Evolutionary conservation across 1,140 invertebrate genomes (phyloP), one percentile per base, ranked within the genome.

Genomic region (Lanistes nyassanus): DNA sequence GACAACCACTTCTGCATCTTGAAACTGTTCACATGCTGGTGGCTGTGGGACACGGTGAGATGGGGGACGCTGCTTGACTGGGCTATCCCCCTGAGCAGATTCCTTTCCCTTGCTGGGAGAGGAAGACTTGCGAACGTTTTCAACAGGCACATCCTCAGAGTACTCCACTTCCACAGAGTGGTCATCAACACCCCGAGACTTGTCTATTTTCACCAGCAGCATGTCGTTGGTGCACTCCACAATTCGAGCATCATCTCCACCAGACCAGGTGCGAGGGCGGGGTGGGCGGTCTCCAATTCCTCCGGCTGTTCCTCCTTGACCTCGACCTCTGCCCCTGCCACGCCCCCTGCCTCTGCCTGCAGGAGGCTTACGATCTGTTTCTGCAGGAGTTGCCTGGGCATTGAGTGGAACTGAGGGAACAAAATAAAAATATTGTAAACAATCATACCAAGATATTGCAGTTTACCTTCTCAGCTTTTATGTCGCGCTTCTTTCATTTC

Each of bases 181-280:
- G 47, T 83, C 81, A 42, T 77, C 76, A 51, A 67, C 69, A 31
- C 78, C 77, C 6, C 82, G 81, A 29, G 81, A 78, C 69, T 85
- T 85, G 56, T 85, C 84, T 26, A 85, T 74, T 69, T 85, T 85
- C 9, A 85, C 83, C 26, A 84, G 76, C n/a, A 85, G 79, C 19
- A 84, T 66, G 58, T 85, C 82, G 34, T 81, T 78, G 65, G 83
- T 78, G 67, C 80, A 80, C 31, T 85, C 83, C 9, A 85, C 84
- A 42, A 79, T 78, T 13, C 84, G 75, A 19, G 80, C 75, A 26
- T 85, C 84, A 75, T 78, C 78, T 16, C 80, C 76, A 42, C 81
- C 81, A 60, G 83, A 83, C 55, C 76, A 84, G 7, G 80, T 79
- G 23, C 76, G 60, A 19, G 74, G 80, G 1, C 76, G 76, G 2